Base-by-base conservation (phyloP, 2,113 vertebrate genomes). In the Accipiter virgatus region DNA sequence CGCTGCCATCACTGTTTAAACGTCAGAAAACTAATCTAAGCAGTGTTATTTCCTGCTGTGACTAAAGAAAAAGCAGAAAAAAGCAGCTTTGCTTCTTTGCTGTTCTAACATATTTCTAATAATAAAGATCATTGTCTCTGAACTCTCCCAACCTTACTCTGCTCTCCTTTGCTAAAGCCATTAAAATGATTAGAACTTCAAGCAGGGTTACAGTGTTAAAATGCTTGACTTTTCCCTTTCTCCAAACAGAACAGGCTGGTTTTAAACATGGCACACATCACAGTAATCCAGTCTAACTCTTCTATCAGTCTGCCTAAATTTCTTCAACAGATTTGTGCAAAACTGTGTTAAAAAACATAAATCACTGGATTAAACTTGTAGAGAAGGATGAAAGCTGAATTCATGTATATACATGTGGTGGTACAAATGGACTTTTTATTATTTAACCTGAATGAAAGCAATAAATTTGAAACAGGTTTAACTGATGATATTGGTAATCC, bases 401-500 rank as follows among this genome's bases (percentile, higher is more conserved):
- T 98, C 95, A 3, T 98, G 98, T 98, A 98, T 98, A 97, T 98
- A 98, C 98, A 98, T 98, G 96, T 97, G 97, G 98, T 96, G 89
- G 96, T 98, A 98, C 98, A 98, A 98, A 98, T 98, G 98, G 96
- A 97, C 97, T 97, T 98, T 98, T 98, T 98, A 97, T 98, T 98
- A 98, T 98, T 98, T 98, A 98, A 98, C 98, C 97, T 98, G 98
- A 98, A 98, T 98, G 98, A 98, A 98, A 98, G 98, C 97, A 98
- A 98, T 98, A 98, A 98, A 98, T 98, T 98, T 98, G 97, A 98
- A 98, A 98, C 98, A 98, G 98, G 90, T 98, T 98, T 97, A 97
- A 97, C 98, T 93, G 97, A 97, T 98, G 97, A 97, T 98, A 98
- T 98, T 97, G 96, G 97, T 98, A 98, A 98, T 98, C 98, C 98